These are phyloP conservation scores for Phalera bucephala DNA, from an alignment of 2,888 invertebrate genomes.

Conservation along the genomic window DNA sequence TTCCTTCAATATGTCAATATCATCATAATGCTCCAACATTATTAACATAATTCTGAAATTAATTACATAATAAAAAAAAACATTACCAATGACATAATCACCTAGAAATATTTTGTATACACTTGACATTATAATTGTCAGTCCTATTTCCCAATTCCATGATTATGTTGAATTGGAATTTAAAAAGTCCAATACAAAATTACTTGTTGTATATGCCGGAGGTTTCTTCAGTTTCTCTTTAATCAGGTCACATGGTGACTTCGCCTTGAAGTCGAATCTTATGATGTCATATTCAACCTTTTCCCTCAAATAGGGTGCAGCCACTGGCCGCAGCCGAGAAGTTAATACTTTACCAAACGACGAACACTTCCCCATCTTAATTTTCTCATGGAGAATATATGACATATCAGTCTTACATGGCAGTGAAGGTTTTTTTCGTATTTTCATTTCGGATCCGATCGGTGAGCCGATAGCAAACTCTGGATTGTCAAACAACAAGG, in stretches of 20 bases:
- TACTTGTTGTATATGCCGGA: constrained; percentile 14
- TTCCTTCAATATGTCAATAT: too few species aligned
- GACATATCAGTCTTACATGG: constrained; percentile 60
- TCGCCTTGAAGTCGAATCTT: constrained; percentile 59
- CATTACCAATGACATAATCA: too few species aligned
- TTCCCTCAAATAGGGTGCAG: constrained; percentile 55
- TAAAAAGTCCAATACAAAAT: constrained; percentile 2
- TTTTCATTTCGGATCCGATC: constrained; percentile 2
- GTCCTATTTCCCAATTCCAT: too few species aligned
- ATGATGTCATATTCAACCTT: constrained; percentile 37
- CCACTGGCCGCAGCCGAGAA: constrained; percentile 48
- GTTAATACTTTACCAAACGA: constrained; percentile 62
- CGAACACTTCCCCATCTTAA: constrained; percentile 52
- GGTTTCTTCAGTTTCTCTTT: constrained; percentile 50
- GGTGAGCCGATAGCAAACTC: constrained; percentile 9
- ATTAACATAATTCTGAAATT: too few species aligned
- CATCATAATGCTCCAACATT: too few species aligned
- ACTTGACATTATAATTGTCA: too few species aligned
- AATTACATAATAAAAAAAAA: too few species aligned
- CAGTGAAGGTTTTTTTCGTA: constrained; percentile 33
- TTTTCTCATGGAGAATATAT: constrained; percentile 50
- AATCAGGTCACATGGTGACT: constrained; percentile 64
- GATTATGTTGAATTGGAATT: neutral
- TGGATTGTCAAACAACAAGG: constrained; percentile 40
- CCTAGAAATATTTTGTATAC: too few species aligned